Evolutionary conservation across 2,113 vertebrate genomes (phyloP).

Genomic region (Ginglymostoma cirratum): DNA sequence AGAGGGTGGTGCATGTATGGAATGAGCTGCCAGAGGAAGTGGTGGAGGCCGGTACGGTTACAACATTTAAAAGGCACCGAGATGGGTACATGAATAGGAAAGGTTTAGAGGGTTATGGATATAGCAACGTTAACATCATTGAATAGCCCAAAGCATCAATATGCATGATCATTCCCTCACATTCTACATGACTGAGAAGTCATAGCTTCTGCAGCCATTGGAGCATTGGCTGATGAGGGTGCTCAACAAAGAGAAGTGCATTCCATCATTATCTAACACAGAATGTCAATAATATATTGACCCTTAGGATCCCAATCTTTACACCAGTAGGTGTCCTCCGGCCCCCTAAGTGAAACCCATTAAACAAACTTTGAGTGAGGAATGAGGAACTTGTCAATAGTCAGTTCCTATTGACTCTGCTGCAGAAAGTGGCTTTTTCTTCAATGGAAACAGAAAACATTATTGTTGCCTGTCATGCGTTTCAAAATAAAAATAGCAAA

Average conservation of each 20-base stretch:
- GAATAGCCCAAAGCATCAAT: not conserved
- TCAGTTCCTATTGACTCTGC: not conserved
- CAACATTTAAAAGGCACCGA: too few species aligned
- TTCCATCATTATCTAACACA: not conserved
- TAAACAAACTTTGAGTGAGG: not conserved
- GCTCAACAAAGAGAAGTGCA: not conserved
- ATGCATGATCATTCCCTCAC: not conserved
- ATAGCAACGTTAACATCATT: not conserved
- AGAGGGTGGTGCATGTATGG: too few species aligned
- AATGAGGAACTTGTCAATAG: not conserved
- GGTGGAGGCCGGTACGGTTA: too few species aligned
- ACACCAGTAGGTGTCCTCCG: not conserved
- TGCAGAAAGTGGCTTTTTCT: not conserved
- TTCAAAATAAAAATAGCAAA: not conserved
- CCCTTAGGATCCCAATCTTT: not conserved
- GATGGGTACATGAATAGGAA: too few species aligned
- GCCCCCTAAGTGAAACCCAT: not conserved
- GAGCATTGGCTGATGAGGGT: not conserved
- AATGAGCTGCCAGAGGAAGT: too few species aligned
- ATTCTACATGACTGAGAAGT: not conserved
- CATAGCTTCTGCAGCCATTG: not conserved
- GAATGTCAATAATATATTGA: not conserved
- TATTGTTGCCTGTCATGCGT: not conserved
- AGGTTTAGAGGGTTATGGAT: too few species aligned
- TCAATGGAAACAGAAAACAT: not conserved